Evolutionary conservation across 2,888 invertebrate species (phyloP).

Genomic region (Lypha dubia): DNA sequence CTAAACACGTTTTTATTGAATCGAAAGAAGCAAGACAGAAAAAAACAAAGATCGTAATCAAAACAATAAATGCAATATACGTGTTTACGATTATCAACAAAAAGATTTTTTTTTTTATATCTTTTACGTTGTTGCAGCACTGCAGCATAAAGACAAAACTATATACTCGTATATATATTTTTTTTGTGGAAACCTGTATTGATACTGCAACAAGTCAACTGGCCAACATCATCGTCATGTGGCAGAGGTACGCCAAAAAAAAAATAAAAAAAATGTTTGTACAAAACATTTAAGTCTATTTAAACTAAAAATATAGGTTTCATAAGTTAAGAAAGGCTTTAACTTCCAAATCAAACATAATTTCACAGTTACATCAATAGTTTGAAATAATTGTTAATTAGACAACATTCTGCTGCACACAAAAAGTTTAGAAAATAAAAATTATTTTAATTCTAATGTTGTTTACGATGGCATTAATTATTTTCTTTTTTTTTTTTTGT

Average conservation of each 20-base stretch:
- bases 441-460: conserved; percentile 15
- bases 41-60: conserved; percentile 58
- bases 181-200: conserved; percentile 54
- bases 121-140: background rate
- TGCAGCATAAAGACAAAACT: conserved; percentile 29
- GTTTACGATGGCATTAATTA: background rate
- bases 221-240: background rate
- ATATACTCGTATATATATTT: too few species aligned
- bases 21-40: conserved; percentile 11
- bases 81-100: conserved; percentile 63
- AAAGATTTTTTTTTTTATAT: conserved; percentile 18
- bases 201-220: conserved; percentile 42
- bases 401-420: background rate
- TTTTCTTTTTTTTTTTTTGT: conserved; percentile 36
- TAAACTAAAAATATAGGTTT: background rate
- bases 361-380: conserved; percentile 8
- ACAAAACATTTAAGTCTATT: background rate
- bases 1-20: conserved; percentile 68
- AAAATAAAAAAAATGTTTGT: too few species aligned
- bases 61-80: conserved; percentile 68
- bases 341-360: background rate
- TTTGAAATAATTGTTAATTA: conserved; percentile 28
- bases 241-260: conserved; percentile 12
- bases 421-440: background rate
- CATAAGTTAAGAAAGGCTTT: background rate